Evolutionary conservation across 2,113 vertebrate genomes (phyloP).

Genomic region (Macroglossus sobrinus): DNA sequence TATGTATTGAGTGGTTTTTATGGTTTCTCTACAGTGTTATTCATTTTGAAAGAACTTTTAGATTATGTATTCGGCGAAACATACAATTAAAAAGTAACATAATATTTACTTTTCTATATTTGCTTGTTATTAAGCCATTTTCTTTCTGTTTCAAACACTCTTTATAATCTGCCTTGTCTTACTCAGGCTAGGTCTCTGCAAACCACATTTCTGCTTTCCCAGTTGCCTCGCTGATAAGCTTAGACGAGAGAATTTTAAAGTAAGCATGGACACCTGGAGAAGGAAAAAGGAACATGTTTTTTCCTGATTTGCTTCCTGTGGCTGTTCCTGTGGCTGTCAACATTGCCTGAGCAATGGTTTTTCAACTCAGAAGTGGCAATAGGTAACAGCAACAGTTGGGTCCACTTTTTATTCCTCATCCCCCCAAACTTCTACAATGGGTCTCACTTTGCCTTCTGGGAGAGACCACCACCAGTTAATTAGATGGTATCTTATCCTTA

Average conservation of each 20-base stretch:
- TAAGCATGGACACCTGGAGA: neutral
- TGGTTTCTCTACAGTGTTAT: neutral
- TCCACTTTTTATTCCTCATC: neutral
- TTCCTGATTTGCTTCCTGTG: neutral
- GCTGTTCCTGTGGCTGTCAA: neutral
- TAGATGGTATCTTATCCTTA: neutral
- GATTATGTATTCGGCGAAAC: neutral
- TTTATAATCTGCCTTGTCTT: neutral
- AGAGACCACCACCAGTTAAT: neutral
- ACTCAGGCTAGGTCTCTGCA: neutral
- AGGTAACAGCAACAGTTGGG: neutral
- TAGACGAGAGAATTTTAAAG: neutral
- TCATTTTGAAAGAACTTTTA: conserved; percentile 40
- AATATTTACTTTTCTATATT: conserved; percentile 28
- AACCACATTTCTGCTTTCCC: neutral
- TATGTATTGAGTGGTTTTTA: conserved; percentile 21
- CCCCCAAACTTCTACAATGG: no score
- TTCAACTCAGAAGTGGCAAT: neutral
- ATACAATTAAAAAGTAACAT: conserved; percentile 22
- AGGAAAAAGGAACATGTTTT: neutral
- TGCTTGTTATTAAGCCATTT: conserved; percentile 2
- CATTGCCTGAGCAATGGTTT: neutral
- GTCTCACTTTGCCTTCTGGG: neutral
- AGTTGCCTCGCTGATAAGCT: neutral
- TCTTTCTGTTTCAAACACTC: neutral